phyloP scores from a whole-genome alignment of 2,113 vertebrate genomes.

The Pangasianodon gigas region DNA sequence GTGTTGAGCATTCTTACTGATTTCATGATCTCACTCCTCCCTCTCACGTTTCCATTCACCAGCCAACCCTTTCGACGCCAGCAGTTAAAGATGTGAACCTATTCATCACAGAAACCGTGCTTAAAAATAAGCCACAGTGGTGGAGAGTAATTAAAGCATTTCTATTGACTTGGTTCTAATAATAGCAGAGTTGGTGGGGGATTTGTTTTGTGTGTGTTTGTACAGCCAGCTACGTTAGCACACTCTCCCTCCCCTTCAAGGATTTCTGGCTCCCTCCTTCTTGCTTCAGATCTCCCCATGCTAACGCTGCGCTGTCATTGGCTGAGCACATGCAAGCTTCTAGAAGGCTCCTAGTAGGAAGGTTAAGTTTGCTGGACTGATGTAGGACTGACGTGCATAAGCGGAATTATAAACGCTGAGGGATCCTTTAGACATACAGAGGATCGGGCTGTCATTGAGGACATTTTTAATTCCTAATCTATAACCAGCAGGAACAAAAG shows the following conservation, averaged over 20 bases:
- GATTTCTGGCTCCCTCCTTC: slow-evolving; percentile 34
- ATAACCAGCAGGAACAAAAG: slow-evolving; percentile 69
- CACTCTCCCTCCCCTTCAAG: slow-evolving; percentile 23
- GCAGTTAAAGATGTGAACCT: not conserved
- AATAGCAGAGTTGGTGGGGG: slow-evolving; percentile 25
- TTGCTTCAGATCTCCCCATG: slow-evolving; percentile 47
- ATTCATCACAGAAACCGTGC: slow-evolving; percentile 7
- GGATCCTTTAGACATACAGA: not conserved
- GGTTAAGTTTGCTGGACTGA: not conserved
- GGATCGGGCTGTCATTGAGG: not conserved
- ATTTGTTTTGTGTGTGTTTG: slow-evolving; percentile 20
- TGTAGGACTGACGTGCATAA: not conserved
- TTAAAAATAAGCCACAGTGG: slow-evolving; percentile 36
- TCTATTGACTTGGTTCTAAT: slow-evolving; percentile 29
- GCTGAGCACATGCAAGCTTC: slow-evolving; percentile 60
- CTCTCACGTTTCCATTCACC: not conserved
- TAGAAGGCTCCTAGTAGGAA: slow-evolving; percentile 65
- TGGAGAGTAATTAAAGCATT: slow-evolving; percentile 42
- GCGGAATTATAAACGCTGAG: not conserved
- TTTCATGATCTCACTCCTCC: not conserved
- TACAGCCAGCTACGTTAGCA: slow-evolving; percentile 20
- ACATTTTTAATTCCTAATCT: slow-evolving; percentile 64
- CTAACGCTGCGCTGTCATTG: slow-evolving; percentile 63
- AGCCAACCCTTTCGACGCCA: not conserved
- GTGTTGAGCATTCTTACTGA: not conserved